These are phyloP conservation scores for Drosophila gaucha DNA, from an alignment of 2,888 invertebrate genomes.

Conservation along the genomic window DNA sequence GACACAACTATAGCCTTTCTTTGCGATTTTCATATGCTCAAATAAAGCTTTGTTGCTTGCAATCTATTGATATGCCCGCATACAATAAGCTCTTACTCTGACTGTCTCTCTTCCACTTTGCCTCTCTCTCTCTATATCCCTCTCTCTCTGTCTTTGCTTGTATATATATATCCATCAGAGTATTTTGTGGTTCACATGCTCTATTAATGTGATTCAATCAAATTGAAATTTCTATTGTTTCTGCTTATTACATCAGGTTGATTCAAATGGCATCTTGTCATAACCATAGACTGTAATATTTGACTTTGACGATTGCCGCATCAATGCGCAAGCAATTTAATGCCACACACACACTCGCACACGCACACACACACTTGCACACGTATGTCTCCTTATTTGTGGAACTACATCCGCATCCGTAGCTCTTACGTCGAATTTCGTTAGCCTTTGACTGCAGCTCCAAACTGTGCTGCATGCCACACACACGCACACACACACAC, in stretches of 20 bases:
- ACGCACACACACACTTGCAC: conserved; percentile 1
- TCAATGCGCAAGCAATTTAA: conserved; percentile 56
- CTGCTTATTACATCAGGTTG: conserved; percentile 27
- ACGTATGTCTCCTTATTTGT: conserved; percentile 40
- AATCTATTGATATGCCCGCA: too few relatives aligned
- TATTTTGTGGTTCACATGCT: not conserved
- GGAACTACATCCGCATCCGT: conserved; percentile 44
- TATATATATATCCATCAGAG: not conserved
- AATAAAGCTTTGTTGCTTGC: not conserved
- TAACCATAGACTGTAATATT: conserved; percentile 40
- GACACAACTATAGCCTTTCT: not conserved
- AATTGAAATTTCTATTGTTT: conserved; percentile 26
- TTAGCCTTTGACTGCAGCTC: conserved; percentile 48
- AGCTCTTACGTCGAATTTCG: conserved; percentile 41
- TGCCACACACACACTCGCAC: conserved; percentile 23
- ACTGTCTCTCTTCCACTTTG: not conserved
- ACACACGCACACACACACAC: conserved; percentile 35
- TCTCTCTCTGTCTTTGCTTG: not conserved
- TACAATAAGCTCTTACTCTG: too few relatives aligned
- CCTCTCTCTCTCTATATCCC: not conserved
- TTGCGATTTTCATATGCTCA: not conserved
- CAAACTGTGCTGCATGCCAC: conserved; percentile 33
- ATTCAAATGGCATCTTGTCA: conserved; percentile 41
- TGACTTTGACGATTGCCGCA: conserved; percentile 44
- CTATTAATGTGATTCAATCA: conserved; percentile 20